phyloP scores from a whole-genome alignment of 2,797 vertebrate species.

The Tarsius wallacei region DNA sequence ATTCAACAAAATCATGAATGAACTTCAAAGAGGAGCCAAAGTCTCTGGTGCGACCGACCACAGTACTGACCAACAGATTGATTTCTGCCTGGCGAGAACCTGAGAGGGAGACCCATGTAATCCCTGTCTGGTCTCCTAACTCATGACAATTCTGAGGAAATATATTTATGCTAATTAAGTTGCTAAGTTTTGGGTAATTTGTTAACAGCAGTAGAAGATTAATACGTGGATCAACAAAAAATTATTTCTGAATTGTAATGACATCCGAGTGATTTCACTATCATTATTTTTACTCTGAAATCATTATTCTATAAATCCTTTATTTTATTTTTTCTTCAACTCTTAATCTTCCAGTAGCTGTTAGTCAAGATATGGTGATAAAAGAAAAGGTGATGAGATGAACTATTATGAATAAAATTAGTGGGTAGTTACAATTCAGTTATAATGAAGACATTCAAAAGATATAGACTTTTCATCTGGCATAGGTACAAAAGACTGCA shows the following conservation, averaged over 20 bases:
- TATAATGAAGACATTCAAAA: conserved; percentile 37
- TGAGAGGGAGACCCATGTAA: not conserved
- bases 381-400: conserved; percentile 35
- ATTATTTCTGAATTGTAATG: not conserved
- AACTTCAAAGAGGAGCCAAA: not conserved
- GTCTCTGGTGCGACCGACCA: not conserved
- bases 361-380: not conserved
- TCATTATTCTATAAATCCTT: not conserved
- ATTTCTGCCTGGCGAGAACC: not conserved
- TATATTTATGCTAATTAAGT: not conserved
- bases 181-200: not conserved
- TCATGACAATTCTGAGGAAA: not conserved
- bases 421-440: not conserved
- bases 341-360: not conserved
- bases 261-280: not conserved
- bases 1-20: not conserved
- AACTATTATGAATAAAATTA: conserved; percentile 35
- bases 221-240: not conserved
- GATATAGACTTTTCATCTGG: not conserved
- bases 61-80: not conserved
- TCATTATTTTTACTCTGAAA: not conserved
- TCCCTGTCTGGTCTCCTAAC: not conserved
- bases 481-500: not conserved
- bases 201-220: not conserved
- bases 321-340: not conserved